phyloP scores from a whole-genome alignment of 2,113 vertebrate species.

The Rallus limicola region DNA sequence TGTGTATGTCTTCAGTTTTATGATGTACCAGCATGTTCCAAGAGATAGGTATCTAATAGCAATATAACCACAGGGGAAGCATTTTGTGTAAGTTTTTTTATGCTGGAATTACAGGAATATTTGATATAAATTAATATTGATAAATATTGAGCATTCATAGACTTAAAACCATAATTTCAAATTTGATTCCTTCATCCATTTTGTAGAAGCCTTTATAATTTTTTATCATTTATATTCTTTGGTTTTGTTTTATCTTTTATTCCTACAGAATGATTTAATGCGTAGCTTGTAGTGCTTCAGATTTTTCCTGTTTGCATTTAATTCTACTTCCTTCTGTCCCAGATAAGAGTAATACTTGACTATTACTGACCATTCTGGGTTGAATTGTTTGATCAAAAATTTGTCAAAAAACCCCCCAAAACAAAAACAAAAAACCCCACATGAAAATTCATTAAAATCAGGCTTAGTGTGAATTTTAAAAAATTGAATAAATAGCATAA shows the following conservation, averaged over 20 bases:
- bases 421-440: too few relatives aligned
- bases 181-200: not conserved
- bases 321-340: not conserved
- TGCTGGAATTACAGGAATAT: not conserved
- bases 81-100: not conserved
- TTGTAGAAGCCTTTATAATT: not conserved
- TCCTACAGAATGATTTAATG: not conserved
- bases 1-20: not conserved
- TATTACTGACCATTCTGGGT: not conserved
- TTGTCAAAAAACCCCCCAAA: not conserved
- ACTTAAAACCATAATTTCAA: not conserved
- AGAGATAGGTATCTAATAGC: not conserved
- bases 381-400: not conserved
- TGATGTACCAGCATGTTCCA: not conserved
- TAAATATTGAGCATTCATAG: not conserved
- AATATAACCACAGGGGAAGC: not conserved
- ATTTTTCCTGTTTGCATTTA: not conserved
- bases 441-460: not conserved
- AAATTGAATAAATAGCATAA: not conserved
- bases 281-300: not conserved
- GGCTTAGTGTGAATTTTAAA: not conserved
- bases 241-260: not conserved
- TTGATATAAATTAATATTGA: not conserved
- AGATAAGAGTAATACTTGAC: not conserved
- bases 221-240: not conserved